A percentile compares a stretch with the other conserved stretches of the same genome.
phyloP scores from a whole-genome alignment of 2,113 vertebrate genomes.

The Pomatorhinus ruficollis region DNA sequence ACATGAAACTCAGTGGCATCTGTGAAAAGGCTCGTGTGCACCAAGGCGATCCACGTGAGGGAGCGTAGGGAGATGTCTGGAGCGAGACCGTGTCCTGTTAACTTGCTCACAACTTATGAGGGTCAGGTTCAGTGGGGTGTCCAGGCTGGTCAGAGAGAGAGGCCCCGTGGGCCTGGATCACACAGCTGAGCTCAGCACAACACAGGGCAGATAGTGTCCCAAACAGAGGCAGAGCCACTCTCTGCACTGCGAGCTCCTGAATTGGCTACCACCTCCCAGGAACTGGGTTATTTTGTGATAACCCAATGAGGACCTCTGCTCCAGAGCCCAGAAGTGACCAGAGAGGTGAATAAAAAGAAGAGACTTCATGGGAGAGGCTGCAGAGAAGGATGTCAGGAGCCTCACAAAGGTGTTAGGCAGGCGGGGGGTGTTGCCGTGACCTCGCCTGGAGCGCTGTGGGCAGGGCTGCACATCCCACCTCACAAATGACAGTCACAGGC shows the following conservation, averaged over 20 bases:
- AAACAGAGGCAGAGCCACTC: background rate
- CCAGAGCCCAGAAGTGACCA: background rate
- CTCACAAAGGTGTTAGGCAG: background rate
- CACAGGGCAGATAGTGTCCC: accelerated
- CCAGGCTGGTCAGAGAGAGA: background rate
- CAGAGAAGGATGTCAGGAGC: background rate
- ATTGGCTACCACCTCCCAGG: background rate
- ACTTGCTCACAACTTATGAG: background rate
- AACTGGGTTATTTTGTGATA: background rate
- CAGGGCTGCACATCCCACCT: background rate
- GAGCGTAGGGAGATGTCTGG: background rate
- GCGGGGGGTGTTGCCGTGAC: background rate
- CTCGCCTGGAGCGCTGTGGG: background rate
- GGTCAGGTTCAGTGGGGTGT: background rate
- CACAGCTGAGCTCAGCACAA: accelerated
- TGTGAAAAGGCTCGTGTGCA: background rate
- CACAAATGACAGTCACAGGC: background rate
- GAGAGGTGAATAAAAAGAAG: background rate
- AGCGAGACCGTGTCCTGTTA: accelerated
- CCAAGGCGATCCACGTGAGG: background rate
- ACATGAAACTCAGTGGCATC: background rate
- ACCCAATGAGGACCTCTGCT: background rate
- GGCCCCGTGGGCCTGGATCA: background rate
- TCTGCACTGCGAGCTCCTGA: background rate
- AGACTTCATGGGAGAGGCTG: background rate